Evolutionary conservation across 1,140 invertebrate genomes (phyloP), one percentile per base, ranked within the genome.

Genomic region (Drosophila tropicalis): DNA sequence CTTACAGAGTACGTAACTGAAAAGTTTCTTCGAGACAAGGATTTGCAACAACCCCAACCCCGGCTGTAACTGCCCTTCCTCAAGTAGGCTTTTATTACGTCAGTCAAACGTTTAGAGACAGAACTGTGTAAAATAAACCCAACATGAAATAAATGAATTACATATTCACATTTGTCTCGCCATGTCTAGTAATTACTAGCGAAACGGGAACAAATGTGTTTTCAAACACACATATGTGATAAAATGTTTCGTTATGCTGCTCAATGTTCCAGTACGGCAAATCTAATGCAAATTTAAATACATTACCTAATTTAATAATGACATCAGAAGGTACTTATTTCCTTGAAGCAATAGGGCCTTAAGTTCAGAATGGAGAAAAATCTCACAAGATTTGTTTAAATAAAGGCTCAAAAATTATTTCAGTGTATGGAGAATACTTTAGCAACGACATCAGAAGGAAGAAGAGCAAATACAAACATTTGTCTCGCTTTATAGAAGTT

Each of bases 401-500:
- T 2, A 15, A 44, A 3, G 15, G 40, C 5, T 5, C 15, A 17
- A 4, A 2, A 51, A 51, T 51, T 51, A 12, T 6, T 19, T 51
- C 7, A 51, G 44, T 51, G 44, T 6, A 51, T 12, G 19, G 3
- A 47, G 44, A 47, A 47, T 17, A 47, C 44, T 47, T 51, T 51
- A 19, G 29, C 44, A 12, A 1, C 7, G 17, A 19, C 44, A 51
- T 51, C 44, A 51, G 44, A 51, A 51, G 44, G 44, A 51, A 51
- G 17, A 51, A 22, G n/a, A 51, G 17, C 44, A 51, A 51, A 51
- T 51, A 22, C 44, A 51, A 51, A 51, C 44, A 51, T 51, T 51
- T 51, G 44, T 22, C 44, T 51, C 44, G 17, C 44, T 51, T 51
- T 51, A 51, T 51, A 22, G 44, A 12, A 51, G 17, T 22, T 10